phyloP scores from a whole-genome alignment of 2,888 invertebrate genomes.

The Cheilosia impressa region DNA sequence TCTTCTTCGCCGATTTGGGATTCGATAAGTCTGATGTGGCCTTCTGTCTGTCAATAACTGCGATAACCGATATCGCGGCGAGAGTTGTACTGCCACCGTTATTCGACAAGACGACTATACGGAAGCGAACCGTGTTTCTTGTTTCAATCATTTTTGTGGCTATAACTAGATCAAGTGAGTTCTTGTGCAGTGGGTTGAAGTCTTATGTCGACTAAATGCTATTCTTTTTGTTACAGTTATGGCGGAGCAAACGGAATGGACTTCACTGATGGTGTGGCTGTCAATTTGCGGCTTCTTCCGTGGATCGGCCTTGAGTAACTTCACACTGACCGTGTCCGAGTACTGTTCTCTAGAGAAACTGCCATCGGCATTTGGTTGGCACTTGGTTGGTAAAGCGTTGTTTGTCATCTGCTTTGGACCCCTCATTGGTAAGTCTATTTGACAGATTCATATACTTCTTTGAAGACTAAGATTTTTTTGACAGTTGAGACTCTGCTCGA shows the following conservation, averaged over 20 bases:
- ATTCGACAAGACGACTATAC: constrained; percentile 88
- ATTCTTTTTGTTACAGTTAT: constrained; percentile 85
- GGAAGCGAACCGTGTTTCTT: constrained; percentile 89
- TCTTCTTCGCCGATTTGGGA: constrained; percentile 87
- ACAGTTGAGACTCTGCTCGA: no score
- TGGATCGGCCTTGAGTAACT: constrained; percentile 91
- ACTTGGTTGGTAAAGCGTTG: constrained; percentile 90
- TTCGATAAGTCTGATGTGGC: constrained; percentile 88
- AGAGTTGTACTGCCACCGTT: constrained; percentile 89
- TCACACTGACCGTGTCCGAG: constrained; percentile 91
- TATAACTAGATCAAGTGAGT: constrained; percentile 89
- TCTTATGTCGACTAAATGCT: neutral
- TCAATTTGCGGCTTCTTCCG: constrained; percentile 91
- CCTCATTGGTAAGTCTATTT: constrained; percentile 85
- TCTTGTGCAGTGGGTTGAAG: neutral
- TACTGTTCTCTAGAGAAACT: constrained; percentile 89
- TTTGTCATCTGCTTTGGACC: constrained; percentile 89
- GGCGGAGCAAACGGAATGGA: constrained; percentile 89
- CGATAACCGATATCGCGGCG: constrained; percentile 90
- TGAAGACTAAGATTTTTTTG: no score
- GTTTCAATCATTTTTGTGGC: constrained; percentile 89
- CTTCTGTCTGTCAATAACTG: constrained; percentile 89
- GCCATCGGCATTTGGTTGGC: constrained; percentile 90
- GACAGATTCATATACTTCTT: neutral
- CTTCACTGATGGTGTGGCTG: constrained; percentile 88